These are phyloP conservation scores for Nixonia krombeini DNA, from an alignment of 1,140 invertebrate genomes.

Conservation along the genomic window DNA sequence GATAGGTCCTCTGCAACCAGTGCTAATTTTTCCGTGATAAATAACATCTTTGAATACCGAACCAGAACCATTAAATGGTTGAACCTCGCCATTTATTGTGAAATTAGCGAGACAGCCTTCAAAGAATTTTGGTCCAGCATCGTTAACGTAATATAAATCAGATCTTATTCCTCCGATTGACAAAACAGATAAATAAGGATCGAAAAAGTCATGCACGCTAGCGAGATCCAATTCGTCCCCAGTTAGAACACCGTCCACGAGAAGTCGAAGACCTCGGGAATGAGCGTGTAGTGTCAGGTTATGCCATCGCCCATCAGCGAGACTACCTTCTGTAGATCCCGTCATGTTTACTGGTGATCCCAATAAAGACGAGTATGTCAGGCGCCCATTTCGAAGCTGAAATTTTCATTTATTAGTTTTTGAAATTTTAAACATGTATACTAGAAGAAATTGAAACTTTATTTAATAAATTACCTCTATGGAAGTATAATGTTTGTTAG, in stretches of 20 bases:
- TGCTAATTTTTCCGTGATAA: constrained; percentile 78
- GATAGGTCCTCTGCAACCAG: constrained; percentile 79
- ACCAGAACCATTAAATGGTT: constrained; percentile 89
- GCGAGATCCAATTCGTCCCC: constrained; percentile 88
- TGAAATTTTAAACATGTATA: too few species aligned
- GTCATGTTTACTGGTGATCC: constrained; percentile 87
- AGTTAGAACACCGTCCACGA: constrained; percentile 79
- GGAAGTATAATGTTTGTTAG: constrained; percentile 89
- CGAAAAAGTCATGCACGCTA: constrained; percentile 91
- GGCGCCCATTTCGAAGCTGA: constrained; percentile 76
- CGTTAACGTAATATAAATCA: constrained; percentile 73
- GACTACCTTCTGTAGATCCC: constrained; percentile 69
- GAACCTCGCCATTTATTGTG: constrained; percentile 88
- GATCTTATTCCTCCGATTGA: constrained; percentile 81
- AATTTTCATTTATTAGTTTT: constrained; percentile 37
- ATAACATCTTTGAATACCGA: constrained; percentile 81
- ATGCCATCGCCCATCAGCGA: constrained; percentile 89
- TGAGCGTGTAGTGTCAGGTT: constrained; percentile 82
- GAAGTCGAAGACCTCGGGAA: constrained; percentile 78
- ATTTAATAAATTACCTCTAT: too few species aligned
- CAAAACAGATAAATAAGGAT: constrained; percentile 87
- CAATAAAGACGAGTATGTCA: constrained; percentile 83
- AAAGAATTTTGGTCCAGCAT: constrained; percentile 75
- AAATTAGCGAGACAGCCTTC: constrained; percentile 93
- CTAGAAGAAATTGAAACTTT: constrained; percentile 21